Evolutionary conservation across 2,888 invertebrate genomes (phyloP).

Genomic region (Papilio gigon): DNA sequence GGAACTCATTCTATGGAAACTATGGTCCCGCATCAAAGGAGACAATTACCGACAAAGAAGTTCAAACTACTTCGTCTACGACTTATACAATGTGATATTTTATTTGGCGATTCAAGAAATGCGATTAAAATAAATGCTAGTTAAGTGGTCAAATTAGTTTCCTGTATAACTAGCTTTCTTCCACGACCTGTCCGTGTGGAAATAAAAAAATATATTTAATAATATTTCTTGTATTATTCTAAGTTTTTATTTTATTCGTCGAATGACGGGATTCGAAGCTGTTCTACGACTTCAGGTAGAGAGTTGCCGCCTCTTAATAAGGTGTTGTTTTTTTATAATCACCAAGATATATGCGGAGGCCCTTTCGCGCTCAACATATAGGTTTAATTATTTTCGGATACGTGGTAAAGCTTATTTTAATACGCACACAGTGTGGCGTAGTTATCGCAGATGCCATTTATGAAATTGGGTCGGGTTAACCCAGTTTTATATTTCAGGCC

Average conservation of each 20-base stretch:
- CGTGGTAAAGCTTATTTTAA: neutral
- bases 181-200: too few relatives aligned
- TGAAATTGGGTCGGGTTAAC: slow-evolving; percentile 12
- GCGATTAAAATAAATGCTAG: too few relatives aligned
- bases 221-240: too few relatives aligned
- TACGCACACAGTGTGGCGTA: neutral
- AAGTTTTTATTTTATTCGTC: too few relatives aligned
- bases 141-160: too few relatives aligned
- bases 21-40: slow-evolving; percentile 34
- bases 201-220: too few relatives aligned
- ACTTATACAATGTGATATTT: slow-evolving; percentile 19
- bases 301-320: neutral
- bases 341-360: neutral
- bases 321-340: neutral
- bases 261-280: too few relatives aligned
- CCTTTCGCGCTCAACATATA: neutral
- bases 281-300: neutral
- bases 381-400: neutral
- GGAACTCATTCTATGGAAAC: slow-evolving; percentile 26
- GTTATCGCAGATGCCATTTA: slow-evolving; percentile 6
- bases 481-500: slow-evolving; percentile 5
- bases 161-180: too few relatives aligned
- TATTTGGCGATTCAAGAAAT: neutral
- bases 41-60: slow-evolving; percentile 29
- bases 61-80: slow-evolving; percentile 2